Base-by-base conservation (phyloP, 2,888 invertebrate genomes). In the Meiosimyza decipiens region DNA sequence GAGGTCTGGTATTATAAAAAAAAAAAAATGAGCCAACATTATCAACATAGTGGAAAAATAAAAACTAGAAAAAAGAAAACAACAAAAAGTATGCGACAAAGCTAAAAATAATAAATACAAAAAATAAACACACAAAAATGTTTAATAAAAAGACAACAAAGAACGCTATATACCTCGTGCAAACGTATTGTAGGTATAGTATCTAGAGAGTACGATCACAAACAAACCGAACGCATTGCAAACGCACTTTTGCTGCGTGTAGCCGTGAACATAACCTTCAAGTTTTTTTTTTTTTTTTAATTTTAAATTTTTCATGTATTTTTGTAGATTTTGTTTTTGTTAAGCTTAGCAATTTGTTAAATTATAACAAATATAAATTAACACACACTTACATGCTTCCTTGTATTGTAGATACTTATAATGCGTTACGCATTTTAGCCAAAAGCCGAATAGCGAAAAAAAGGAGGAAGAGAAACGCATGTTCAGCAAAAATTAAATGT, bases 251-350 rank as follows among this genome's bases (percentile, higher is more conserved):
- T 79, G 81, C 77, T 82, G 82, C 80, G 83, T 81, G 75, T 78
- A 81, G 82, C 84, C 84, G 80, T 84, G 84, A 83, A 83, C 84
- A 81, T 84, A 83, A 84, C 84, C 84, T 84, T 84, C 84, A 84
- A 82, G 75, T 76, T 79, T 79, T 77, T 72, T 72, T 11, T 75
- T 74, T 72, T 40, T 77, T 52, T 63, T 70, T 57, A 54, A 71
- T 47, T 73, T 69, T 50, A 66, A 75, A 66, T 15, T 47, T 64
- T 71, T 75, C 73, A 74, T 72, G 40, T 72, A 64, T 50, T 54
- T 67, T 71, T 73, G 65, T 72, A 67, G 70, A 66, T 64, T 28
- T 49, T 57, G 59, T 70, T 63, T 69, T 75, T 71, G 51, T 60
- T 64, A 28, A 59, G 22, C 59, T 40, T 40, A 40, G 9, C 40